Evolutionary conservation across 2,113 vertebrate genomes (phyloP).

Genomic region (Pongo pygmaeus): DNA sequence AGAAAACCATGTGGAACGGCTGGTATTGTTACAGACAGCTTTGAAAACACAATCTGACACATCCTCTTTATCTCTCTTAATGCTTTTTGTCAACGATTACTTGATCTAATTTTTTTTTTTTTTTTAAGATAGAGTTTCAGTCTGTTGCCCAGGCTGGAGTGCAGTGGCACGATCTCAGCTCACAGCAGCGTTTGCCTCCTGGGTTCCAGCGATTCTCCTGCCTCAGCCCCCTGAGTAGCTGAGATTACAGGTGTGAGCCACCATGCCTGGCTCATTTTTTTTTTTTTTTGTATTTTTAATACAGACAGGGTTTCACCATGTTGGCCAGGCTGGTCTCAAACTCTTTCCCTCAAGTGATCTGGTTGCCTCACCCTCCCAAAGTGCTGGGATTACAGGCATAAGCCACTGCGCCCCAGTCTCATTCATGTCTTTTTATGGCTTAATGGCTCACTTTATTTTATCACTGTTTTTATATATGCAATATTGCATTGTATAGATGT

Average conservation of each 20-base stretch:
- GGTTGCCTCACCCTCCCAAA: background rate
- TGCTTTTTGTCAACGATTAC: background rate
- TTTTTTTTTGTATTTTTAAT: background rate
- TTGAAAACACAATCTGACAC: background rate
- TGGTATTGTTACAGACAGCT: background rate
- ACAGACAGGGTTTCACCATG: background rate
- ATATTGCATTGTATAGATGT: background rate
- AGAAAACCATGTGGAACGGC: background rate
- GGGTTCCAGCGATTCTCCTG: background rate
- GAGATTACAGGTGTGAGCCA: background rate
- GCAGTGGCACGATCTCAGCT: background rate
- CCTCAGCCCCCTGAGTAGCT: background rate
- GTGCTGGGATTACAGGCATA: background rate
- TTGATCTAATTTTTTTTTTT: background rate
- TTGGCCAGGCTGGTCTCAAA: background rate
- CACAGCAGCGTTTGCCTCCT: background rate
- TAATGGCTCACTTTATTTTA: background rate
- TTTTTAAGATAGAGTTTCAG: background rate
- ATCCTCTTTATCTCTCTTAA: background rate
- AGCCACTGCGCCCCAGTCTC: background rate
- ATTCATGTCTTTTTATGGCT: background rate
- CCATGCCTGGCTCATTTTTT: background rate
- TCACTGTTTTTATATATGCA: background rate
- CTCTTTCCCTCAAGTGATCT: background rate
- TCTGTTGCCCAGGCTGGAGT: background rate